phyloP scores from a whole-genome alignment of 2,797 vertebrate species.

The Sphenodon punctatus region DNA sequence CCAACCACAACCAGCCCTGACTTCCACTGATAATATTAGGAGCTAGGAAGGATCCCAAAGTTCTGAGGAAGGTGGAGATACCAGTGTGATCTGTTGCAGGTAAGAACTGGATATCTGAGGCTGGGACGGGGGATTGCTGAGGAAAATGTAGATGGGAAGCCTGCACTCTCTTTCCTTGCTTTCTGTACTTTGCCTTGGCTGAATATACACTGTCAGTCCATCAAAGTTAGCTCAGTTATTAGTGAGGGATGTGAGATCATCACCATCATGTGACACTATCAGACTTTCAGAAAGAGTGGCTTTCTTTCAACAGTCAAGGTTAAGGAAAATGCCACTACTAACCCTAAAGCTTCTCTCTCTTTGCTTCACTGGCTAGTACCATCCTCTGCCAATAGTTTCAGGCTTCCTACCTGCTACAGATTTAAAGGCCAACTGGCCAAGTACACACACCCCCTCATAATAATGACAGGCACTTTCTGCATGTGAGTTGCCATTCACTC shows the following conservation, averaged over 20 bases:
- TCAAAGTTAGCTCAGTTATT: neutral
- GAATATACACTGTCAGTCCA: neutral
- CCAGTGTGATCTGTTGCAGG: neutral
- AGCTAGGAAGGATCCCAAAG: neutral
- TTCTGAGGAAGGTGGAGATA: neutral
- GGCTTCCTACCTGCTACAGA: neutral
- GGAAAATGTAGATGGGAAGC: neutral
- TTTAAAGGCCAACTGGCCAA: neutral
- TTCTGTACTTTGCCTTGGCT: neutral
- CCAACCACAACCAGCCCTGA: no score
- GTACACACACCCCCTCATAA: neutral
- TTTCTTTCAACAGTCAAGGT: neutral
- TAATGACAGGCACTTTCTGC: neutral
- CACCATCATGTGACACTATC: neutral
- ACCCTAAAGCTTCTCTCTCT: neutral
- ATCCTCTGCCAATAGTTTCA: neutral
- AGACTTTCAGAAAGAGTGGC: neutral
- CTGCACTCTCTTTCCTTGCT: neutral
- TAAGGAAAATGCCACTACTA: neutral
- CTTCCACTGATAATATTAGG: neutral
- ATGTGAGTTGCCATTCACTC: no score
- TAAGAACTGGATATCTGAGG: neutral
- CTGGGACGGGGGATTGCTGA: neutral
- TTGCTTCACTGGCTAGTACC: neutral
- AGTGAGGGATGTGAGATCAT: neutral